These are phyloP conservation scores for Synanthedon formicaeformis DNA, from an alignment of 2,888 invertebrate species.

Conservation along the genomic window DNA sequence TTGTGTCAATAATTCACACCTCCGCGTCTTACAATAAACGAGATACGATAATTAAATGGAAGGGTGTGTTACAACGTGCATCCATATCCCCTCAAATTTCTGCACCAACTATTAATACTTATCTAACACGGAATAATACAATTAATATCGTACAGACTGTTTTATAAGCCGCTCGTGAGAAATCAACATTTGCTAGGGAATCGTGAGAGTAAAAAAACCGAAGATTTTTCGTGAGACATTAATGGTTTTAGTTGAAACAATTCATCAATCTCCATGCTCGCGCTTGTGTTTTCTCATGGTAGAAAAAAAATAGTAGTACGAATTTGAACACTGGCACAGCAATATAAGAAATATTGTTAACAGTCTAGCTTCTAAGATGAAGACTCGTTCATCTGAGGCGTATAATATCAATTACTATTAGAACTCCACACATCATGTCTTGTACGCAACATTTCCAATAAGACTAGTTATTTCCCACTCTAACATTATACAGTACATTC, in stretches of 20 bases:
- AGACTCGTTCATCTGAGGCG: no score
- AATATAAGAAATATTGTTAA: no score
- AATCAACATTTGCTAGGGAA: constrained; percentile 43
- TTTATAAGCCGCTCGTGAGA: constrained; percentile 55
- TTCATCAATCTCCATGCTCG: constrained; percentile 54
- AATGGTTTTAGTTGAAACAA: constrained; percentile 24
- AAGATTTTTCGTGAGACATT: constrained; percentile 17
- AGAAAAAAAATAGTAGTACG: no score
- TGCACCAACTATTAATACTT: constrained; percentile 54
- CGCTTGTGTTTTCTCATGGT: constrained; percentile 5
- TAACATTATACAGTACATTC: no score
- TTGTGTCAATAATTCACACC: constrained; percentile 41
- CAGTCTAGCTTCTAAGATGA: no score
- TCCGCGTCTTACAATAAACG: constrained; percentile 42
- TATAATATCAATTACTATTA: no score
- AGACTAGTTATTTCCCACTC: no score
- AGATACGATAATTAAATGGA: constrained; percentile 57
- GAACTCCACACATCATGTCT: no score
- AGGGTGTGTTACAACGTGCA: constrained; percentile 25
- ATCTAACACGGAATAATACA: constrained; percentile 63
- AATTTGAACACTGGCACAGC: no score
- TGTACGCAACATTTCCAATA: no score
- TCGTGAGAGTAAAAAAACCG: constrained; percentile 9
- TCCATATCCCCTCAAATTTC: constrained; percentile 29
- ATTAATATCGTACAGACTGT: constrained; percentile 59